Percentiles rank a stretch among this genome's conserved stretches.
phyloP scores from a whole-genome alignment of 2,113 vertebrate genomes.

The Irena cyanogastra region DNA sequence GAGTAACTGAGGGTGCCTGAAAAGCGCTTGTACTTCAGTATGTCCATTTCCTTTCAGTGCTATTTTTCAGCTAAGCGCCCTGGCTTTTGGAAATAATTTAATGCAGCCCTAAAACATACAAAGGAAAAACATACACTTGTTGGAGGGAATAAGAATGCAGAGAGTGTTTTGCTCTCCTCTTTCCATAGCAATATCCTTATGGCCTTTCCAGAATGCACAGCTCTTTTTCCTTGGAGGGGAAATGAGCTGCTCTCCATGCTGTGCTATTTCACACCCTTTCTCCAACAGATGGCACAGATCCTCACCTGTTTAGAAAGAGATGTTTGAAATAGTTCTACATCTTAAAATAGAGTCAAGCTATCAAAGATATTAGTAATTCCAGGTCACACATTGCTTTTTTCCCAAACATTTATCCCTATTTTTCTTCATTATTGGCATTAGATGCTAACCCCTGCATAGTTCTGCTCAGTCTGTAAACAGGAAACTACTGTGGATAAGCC shows the following conservation, averaged over 20 bases:
- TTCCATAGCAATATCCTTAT: neutral
- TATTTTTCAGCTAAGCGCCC: neutral
- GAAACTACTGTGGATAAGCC: neutral
- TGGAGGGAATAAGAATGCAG: neutral
- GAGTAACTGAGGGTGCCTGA: neutral
- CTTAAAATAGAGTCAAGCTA: neutral
- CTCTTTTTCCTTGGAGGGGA: neutral
- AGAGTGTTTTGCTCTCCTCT: neutral
- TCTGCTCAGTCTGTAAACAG: neutral
- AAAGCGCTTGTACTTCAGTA: neutral
- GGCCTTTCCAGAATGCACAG: neutral
- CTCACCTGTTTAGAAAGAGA: constrained; percentile 20
- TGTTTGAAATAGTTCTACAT: neutral
- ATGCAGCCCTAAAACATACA: neutral
- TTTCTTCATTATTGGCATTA: neutral
- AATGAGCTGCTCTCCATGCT: neutral
- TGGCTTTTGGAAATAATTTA: neutral
- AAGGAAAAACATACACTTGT: neutral
- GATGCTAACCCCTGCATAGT: neutral
- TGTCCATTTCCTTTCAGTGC: neutral
- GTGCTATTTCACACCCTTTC: constrained; percentile 16
- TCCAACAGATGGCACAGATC: constrained; percentile 29
- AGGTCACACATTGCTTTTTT: neutral
- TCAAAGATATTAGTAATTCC: neutral
- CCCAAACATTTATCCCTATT: neutral